Conservation (phyloP, 1,140 invertebrate genomes). For the Heliconius himera region DNA sequence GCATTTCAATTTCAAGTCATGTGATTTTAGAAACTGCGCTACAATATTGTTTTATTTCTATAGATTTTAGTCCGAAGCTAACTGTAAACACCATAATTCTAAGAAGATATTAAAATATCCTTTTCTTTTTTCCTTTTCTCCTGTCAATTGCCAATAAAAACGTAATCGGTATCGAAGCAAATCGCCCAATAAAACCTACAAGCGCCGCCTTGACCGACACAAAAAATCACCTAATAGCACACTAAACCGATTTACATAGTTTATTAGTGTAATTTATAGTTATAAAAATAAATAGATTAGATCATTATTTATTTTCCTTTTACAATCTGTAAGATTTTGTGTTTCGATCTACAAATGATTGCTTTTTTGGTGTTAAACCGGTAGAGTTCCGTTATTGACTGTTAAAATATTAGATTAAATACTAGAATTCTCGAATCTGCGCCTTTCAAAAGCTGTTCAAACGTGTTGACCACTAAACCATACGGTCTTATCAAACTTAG, state of each 20-base stretch:
- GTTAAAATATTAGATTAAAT: background rate
- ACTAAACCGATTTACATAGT: slow-evolving; percentile 27
- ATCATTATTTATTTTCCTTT: slow-evolving; percentile 30
- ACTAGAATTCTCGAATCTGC: too few relatives aligned
- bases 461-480: too few relatives aligned
- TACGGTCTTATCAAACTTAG: too few relatives aligned
- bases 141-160: background rate
- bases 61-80: background rate
- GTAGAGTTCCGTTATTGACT: too few relatives aligned
- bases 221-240: slow-evolving; percentile 51
- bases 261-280: slow-evolving; percentile 52
- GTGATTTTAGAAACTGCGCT: background rate
- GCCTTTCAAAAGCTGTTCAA: too few relatives aligned
- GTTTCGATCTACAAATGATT: background rate
- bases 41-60: background rate
- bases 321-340: background rate
- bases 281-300: slow-evolving; percentile 59
- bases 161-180: background rate
- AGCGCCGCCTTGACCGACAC: slow-evolving; percentile 47
- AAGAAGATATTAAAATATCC: background rate
- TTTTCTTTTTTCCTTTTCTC: background rate
- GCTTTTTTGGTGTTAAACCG: too few relatives aligned
- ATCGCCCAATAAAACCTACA: slow-evolving; percentile 29
- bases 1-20: too few relatives aligned
- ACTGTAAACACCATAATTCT: background rate